A percentile compares a stretch with the other conserved stretches of the same genome.
Evolutionary conservation across 1,140 invertebrate genomes (phyloP).

Genomic region (Pentalonia nigronervosa): DNA sequence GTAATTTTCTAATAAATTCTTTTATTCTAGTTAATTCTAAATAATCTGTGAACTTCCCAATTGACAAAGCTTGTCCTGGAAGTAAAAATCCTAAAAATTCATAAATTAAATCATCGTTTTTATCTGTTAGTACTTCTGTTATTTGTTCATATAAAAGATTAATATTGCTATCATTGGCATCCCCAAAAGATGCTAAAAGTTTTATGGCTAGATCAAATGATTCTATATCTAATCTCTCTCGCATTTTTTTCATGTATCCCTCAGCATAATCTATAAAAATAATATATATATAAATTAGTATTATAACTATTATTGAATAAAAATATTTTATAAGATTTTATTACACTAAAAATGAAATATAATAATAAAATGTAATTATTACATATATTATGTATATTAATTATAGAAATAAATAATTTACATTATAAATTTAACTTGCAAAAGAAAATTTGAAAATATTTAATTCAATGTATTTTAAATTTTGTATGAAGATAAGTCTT

Average conservation of each 20-base stretch:
- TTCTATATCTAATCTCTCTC: slow-evolving; percentile 39
- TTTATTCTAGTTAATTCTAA: slow-evolving; percentile 54
- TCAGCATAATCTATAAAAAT: slow-evolving; percentile 51
- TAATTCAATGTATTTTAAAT: no score
- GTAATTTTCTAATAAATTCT: slow-evolving; percentile 56
- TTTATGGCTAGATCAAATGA: slow-evolving; percentile 43
- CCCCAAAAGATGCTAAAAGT: slow-evolving; percentile 23
- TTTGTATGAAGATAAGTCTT: no score
- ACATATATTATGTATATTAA: no score
- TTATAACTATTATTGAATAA: no score
- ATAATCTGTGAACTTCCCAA: slow-evolving; percentile 45
- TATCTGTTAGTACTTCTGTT: slow-evolving; percentile 38
- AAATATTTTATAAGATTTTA: no score
- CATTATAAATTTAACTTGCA: no score
- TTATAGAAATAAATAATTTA: no score
- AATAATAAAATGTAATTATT: no score
- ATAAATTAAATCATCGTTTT: slow-evolving; percentile 52
- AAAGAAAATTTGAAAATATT: no score
- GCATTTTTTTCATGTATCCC: slow-evolving; percentile 51
- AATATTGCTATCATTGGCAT: slow-evolving; percentile 42
- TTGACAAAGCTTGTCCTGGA: slow-evolving; percentile 52
- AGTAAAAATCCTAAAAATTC: slow-evolving; percentile 52
- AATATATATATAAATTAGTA: neutral
- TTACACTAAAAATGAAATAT: no score
- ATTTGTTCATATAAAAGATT: slow-evolving; percentile 42